Evolutionary conservation across 2,113 vertebrate species (phyloP), one percentile per base, ranked within the genome.

Genomic region (Etia nguti): DNA sequence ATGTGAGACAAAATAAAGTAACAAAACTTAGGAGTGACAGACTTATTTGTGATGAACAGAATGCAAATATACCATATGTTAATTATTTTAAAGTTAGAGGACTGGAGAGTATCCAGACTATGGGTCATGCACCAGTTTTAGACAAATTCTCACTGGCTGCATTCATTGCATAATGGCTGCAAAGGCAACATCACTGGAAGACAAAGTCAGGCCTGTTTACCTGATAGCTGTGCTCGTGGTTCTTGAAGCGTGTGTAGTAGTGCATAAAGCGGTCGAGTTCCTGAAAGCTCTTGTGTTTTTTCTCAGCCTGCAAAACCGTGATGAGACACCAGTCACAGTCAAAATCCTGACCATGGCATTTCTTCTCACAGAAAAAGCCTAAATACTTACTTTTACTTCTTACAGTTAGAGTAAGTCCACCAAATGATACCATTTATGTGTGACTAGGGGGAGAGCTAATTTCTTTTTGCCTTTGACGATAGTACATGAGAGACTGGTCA

Each of bases 211-310:
- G 10, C 3, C 15, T 70, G 89, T 95, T 94, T 93, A 99, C 99
- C 98, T 98, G 97, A 92, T 98, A 99, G 95, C 98, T 99, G 97
- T 98, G 98, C 93, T 99, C 98, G 82, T 99, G 99, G 94, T 99
- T 99, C 96, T 98, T 99, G 96, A 98, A 99, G 92, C 99, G 98
- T 80, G 98, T 98, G 86, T 99, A 99, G 95, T 99, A 99, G 95
- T 99, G 99, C 98, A 99, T 99, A 96, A 99, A 99, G 82, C 98
- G 98, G 93, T 99, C 98, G 43, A 99, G 97, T 92, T 99, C 99
- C 95, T 99, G 99, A 96, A 99, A 99, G 94, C 97, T 97, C 96
- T 98, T 98, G 92, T 99, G 98, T 93, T 99, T 99, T 95, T 98
- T 99, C 95, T 99, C 99, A 88, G 98, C 98, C 99, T 99, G 94